Conservation (phyloP, 2,888 invertebrate genomes). For the Nymphalis polychloros region DNA sequence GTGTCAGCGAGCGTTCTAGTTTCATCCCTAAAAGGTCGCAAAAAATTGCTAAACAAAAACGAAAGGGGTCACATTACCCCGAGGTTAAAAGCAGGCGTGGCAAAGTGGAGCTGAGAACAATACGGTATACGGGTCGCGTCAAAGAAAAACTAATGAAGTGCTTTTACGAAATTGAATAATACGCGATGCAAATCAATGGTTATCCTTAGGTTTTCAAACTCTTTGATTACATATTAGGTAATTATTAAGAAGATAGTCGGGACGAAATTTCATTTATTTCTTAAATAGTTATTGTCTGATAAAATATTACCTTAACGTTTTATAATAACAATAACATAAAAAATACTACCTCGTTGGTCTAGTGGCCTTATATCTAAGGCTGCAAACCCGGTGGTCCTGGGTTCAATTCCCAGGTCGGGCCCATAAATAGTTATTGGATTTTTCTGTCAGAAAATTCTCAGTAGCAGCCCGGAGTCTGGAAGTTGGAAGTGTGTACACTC, state of each 20-base stretch:
- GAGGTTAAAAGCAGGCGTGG: conserved; percentile 45
- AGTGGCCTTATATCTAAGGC: too few species aligned
- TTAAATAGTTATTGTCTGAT: too few species aligned
- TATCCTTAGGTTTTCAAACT: not conserved
- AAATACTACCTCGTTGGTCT: too few species aligned
- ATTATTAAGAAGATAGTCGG: not conserved
- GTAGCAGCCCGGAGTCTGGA: too few species aligned
- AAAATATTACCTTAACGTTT: too few species aligned
- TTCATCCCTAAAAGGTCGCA: conserved; percentile 37
- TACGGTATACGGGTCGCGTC: conserved; percentile 65
- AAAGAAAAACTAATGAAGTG: conserved; percentile 68
- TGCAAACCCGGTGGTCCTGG: too few species aligned
- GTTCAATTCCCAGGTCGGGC: too few species aligned
- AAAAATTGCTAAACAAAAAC: conserved; percentile 44
- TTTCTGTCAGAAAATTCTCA: too few species aligned
- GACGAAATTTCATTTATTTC: not conserved
- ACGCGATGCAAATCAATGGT: conserved; percentile 41
- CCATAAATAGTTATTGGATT: too few species aligned
- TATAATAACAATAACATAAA: too few species aligned
- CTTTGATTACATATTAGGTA: not conserved
- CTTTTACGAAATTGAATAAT: conserved; percentile 73
- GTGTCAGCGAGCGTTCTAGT: conserved; percentile 36
- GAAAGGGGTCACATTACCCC: conserved; percentile 55
- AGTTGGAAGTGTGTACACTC: too few species aligned
- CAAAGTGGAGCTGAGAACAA: conserved; percentile 60